Percentiles rank a stretch among this genome's conserved stretches.
Conservation (phyloP, 2,888 invertebrate genomes). For the Andrena bucephala region DNA sequence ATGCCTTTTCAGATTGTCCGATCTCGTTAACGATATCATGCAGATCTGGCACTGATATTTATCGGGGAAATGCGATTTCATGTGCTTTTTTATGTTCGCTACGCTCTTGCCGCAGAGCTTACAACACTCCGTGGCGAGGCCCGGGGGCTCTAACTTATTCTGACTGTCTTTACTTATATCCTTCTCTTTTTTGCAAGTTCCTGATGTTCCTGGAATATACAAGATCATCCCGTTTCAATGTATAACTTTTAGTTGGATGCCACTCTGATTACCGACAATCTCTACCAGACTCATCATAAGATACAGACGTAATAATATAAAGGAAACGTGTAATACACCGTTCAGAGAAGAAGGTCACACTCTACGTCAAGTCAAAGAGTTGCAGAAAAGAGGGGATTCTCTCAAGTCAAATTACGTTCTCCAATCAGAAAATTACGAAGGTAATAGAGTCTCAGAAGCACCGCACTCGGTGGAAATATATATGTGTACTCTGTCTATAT, state of each 20-base stretch:
- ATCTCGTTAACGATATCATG: slow-evolving; percentile 85
- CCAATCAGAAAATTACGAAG: slow-evolving; percentile 51
- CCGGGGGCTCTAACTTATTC: slow-evolving; percentile 80
- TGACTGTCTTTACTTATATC: slow-evolving; percentile 82
- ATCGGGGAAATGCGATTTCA: slow-evolving; percentile 85
- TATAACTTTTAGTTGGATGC: slow-evolving; percentile 10
- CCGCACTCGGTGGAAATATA: slow-evolving; percentile 64
- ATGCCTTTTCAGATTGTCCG: slow-evolving; percentile 86
- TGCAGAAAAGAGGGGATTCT: slow-evolving; percentile 67
- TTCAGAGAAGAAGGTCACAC: slow-evolving; percentile 67
- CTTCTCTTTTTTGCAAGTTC: slow-evolving; percentile 82
- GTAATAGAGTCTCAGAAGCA: slow-evolving; percentile 53
- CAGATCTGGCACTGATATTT: slow-evolving; percentile 85
- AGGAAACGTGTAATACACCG: slow-evolving; percentile 33
- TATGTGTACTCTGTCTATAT: slow-evolving; percentile 27
- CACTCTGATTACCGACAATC: slow-evolving; percentile 68
- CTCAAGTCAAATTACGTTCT: slow-evolving; percentile 59
- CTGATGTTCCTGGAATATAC: slow-evolving; percentile 83
- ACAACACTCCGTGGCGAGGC: slow-evolving; percentile 83
- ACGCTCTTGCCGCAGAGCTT: slow-evolving; percentile 84
- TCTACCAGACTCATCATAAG: slow-evolving; percentile 71
- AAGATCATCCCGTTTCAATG: slow-evolving; percentile 76
- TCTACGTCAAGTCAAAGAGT: slow-evolving; percentile 76
- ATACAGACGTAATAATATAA: slow-evolving; percentile 12
- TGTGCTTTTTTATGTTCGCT: slow-evolving; percentile 85